Conservation (phyloP, 2,113 vertebrate genomes). For the Grammomys surdaster region DNA sequence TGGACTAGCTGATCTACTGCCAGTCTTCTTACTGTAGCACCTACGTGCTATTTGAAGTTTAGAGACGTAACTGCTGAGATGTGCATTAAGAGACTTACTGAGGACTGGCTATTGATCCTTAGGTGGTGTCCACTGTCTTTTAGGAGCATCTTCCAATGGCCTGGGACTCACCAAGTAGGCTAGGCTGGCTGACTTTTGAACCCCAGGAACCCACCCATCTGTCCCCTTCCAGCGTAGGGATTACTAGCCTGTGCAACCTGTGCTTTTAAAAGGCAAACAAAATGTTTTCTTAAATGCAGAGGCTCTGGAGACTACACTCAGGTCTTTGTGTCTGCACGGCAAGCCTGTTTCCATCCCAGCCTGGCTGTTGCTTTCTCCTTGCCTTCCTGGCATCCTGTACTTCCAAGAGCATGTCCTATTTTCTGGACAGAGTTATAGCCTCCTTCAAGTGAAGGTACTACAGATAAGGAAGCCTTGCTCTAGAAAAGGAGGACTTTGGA, state of each 20-base stretch:
- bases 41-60: no score
- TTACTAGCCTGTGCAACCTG: background rate
- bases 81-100: background rate
- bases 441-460: background rate
- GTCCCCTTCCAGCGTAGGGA: background rate
- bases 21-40: background rate
- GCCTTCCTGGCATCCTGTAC: background rate
- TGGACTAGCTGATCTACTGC: background rate
- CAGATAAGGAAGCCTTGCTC: background rate
- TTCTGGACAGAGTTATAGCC: background rate
- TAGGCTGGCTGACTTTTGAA: background rate
- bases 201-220: background rate
- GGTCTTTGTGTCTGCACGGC: background rate
- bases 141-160: background rate
- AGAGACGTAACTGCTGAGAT: background rate
- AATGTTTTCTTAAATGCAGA: background rate
- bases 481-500: conserved; percentile 34
- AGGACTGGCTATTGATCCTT: background rate
- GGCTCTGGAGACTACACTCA: background rate
- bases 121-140: background rate
- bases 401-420: background rate
- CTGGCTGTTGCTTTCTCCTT: background rate
- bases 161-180: background rate
- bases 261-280: background rate
- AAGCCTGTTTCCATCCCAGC: background rate